These are phyloP conservation scores for Parauchenoglanis ngamensis DNA, from an alignment of 2,797 vertebrate genomes.

Conservation along the genomic window DNA sequence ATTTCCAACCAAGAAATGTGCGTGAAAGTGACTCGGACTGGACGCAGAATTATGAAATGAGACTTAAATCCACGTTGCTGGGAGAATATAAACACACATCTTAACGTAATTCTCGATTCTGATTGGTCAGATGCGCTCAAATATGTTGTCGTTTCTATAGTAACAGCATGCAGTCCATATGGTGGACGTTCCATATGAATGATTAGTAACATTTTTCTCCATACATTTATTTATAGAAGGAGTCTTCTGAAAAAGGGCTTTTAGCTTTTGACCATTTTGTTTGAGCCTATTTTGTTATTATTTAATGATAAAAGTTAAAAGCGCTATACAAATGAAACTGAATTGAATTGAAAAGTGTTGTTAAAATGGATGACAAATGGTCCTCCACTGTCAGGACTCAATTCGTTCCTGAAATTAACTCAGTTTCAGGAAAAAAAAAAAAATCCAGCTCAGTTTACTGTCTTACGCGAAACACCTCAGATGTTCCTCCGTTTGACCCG, in stretches of 20 bases:
- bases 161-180: not conserved
- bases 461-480: not conserved
- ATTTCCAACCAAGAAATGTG: not conserved
- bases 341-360: not conserved
- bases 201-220: not conserved
- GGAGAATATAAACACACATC: not conserved
- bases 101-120: not conserved
- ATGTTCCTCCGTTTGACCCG: constrained; percentile 1
- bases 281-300: too few species aligned
- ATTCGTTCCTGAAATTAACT: not conserved
- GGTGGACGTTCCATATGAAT: not conserved
- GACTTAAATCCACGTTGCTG: not conserved
- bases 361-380: too few species aligned
- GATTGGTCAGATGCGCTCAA: not conserved
- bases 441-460: not conserved
- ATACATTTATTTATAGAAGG: not conserved
- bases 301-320: too few species aligned
- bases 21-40: not conserved
- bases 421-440: not conserved
- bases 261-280: too few species aligned
- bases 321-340: too few species aligned
- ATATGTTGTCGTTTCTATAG: not conserved
- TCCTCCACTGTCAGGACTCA: not conserved
- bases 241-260: not conserved
- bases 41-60: not conserved